Evolutionary conservation across 2,797 vertebrate species (phyloP).

Genomic region (Galago senegalensis): DNA sequence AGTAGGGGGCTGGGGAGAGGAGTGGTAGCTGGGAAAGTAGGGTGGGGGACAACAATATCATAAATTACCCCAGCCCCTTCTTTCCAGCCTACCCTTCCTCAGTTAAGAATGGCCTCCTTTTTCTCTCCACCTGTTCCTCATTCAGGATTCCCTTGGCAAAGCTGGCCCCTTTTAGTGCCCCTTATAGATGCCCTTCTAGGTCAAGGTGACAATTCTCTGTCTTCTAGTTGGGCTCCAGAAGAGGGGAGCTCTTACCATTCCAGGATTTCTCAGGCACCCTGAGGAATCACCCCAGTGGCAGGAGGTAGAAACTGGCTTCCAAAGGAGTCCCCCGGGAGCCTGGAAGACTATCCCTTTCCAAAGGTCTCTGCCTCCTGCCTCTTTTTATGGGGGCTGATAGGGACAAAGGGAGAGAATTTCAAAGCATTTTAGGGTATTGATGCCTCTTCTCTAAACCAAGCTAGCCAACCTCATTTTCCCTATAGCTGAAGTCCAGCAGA

Average conservation of each 20-base stretch:
- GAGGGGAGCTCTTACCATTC: neutral
- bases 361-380: neutral
- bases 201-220: constrained; percentile 29
- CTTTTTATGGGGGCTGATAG: neutral
- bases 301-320: neutral
- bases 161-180: neutral
- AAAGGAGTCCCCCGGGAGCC: neutral
- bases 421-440: neutral
- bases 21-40: constrained; percentile 63
- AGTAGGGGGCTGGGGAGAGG: constrained; percentile 89
- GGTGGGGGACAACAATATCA: constrained; percentile 75
- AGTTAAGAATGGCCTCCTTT: constrained; percentile 53
- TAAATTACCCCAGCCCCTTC: constrained; percentile 77
- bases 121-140: constrained; percentile 60
- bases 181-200: neutral
- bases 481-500: neutral
- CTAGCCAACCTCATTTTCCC: neutral
- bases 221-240: neutral
- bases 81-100: constrained; percentile 33
- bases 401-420: neutral
- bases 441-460: neutral
- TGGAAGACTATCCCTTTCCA: neutral
- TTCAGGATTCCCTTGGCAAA: constrained; percentile 5
- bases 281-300: neutral
- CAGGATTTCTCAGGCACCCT: neutral